Conservation (phyloP, 2,113 vertebrate genomes). For the Diphyllodes magnificus region DNA sequence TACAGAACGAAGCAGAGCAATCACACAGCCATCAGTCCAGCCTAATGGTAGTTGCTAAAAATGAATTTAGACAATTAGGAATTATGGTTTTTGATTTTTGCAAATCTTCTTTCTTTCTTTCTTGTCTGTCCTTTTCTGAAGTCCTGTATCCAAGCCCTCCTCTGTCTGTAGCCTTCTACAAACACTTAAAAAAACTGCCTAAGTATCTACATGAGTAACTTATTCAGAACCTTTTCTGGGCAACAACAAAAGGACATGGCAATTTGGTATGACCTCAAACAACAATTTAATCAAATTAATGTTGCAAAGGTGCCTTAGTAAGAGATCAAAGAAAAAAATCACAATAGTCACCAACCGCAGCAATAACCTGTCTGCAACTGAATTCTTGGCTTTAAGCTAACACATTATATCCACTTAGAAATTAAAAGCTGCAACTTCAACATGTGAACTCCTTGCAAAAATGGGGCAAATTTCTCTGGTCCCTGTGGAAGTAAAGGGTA, state of each 20-base stretch:
- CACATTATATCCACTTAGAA: neutral
- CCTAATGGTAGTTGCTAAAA: constrained; percentile 23
- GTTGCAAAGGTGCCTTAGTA: neutral
- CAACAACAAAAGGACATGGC: neutral
- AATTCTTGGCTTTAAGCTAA: neutral
- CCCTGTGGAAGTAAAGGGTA: neutral
- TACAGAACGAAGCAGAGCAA: neutral
- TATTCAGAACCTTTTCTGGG: neutral
- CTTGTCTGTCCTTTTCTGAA: neutral
- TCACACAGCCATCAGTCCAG: constrained; percentile 3
- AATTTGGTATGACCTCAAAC: neutral
- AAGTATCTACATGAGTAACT: neutral
- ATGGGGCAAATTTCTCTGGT: neutral
- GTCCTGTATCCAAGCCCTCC: neutral
- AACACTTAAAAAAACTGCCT: neutral
- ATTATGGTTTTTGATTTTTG: constrained; percentile 25
- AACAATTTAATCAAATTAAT: neutral
- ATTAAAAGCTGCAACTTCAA: neutral
- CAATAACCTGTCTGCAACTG: neutral
- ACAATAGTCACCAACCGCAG: neutral
- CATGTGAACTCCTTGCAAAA: neutral
- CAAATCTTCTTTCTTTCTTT: neutral
- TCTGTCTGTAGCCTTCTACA: neutral
- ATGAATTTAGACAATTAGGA: constrained; percentile 15
- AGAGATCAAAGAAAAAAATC: neutral